Evolutionary conservation across 2,797 vertebrate genomes (phyloP).

Genomic region (Intellagama lesueurii): DNA sequence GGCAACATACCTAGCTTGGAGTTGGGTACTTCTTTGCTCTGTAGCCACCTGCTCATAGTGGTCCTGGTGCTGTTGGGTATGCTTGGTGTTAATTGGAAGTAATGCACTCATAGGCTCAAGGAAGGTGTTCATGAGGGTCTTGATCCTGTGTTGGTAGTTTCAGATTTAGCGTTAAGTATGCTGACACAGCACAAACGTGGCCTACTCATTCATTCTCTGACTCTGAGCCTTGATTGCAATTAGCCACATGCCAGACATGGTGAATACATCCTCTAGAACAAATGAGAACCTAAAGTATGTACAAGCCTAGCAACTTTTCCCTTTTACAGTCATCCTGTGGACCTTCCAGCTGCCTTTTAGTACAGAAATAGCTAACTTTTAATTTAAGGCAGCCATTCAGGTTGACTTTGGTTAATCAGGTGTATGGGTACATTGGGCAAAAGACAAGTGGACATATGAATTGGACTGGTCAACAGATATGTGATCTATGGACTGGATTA

Average conservation of each 20-base stretch:
- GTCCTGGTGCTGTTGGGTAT: not conserved
- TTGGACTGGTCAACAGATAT: too few species aligned
- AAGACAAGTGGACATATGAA: too few species aligned
- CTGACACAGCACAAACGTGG: too few species aligned
- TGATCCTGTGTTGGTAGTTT: not conserved
- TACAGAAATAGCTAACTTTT: not conserved
- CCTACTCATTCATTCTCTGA: not conserved
- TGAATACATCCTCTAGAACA: not conserved
- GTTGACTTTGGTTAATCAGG: too few species aligned
- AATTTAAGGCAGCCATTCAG: not conserved
- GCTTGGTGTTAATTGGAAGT: not conserved
- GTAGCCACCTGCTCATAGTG: not conserved
- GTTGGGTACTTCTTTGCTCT: not conserved
- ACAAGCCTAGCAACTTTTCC: not conserved
- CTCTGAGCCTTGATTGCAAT: not conserved
- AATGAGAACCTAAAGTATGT: not conserved
- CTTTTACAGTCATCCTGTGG: not conserved
- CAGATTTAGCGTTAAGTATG: not conserved
- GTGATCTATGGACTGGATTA: too few species aligned
- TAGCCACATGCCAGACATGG: not conserved
- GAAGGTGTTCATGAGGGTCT: not conserved
- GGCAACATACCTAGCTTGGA: not conserved
- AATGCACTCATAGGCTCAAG: not conserved
- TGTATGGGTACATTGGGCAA: too few species aligned
- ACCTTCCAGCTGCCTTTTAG: not conserved